phyloP scores from a whole-genome alignment of 1,140 invertebrate species.

The Dreissena polymorpha region DNA sequence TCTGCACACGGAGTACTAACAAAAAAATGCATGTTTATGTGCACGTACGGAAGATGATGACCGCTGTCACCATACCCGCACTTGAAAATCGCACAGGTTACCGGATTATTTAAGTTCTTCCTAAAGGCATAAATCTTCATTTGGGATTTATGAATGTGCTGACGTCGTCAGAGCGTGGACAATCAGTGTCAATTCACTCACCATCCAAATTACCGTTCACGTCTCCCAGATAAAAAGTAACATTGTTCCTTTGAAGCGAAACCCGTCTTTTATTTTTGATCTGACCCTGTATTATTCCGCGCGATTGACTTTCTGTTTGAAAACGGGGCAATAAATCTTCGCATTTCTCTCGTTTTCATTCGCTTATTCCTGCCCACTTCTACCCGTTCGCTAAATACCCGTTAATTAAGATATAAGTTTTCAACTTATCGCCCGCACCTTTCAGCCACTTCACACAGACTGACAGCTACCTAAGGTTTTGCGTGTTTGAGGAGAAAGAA shows the following conservation, averaged over 20 bases:
- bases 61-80: too few relatives aligned
- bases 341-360: constrained; percentile 4
- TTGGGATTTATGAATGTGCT: too few relatives aligned
- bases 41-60: too few relatives aligned
- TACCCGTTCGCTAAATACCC: constrained; percentile 9
- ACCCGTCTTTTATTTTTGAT: neutral
- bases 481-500: neutral
- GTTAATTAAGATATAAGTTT: constrained; percentile 24
- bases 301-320: neutral
- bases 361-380: neutral
- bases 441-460: too few relatives aligned
- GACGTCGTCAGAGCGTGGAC: too few relatives aligned
- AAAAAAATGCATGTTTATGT: too few relatives aligned
- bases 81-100: too few relatives aligned
- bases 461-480: neutral
- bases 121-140: too few relatives aligned
- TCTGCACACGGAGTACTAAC: too few relatives aligned
- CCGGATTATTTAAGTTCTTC: too few relatives aligned
- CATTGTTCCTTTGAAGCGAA: neutral
- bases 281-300: constrained; percentile 5
- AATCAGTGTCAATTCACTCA: too few relatives aligned
- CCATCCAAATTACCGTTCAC: too few relatives aligned
- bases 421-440: constrained; percentile 5
- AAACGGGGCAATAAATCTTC: neutral
- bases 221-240: neutral